These are phyloP conservation scores for Brenthis daphne DNA, from an alignment of 2,888 invertebrate genomes.

Conservation along the genomic window DNA sequence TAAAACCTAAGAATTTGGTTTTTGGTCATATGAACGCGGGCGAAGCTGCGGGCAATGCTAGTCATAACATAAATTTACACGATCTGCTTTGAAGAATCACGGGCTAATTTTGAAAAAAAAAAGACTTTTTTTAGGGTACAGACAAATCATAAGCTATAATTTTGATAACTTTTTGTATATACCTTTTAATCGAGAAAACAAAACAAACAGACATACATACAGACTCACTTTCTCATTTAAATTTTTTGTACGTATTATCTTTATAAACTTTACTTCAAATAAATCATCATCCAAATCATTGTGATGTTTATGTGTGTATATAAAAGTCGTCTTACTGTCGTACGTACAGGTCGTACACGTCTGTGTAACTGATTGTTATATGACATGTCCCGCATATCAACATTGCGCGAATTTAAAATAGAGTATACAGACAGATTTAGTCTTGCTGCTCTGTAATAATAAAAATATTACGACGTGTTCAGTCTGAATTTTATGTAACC, in stretches of 20 bases:
- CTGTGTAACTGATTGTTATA: constrained; percentile 7
- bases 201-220: too few relatives aligned
- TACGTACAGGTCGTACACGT: neutral
- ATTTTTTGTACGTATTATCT: too few relatives aligned
- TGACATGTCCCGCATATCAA: constrained; percentile 16
- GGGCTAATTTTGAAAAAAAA: too few relatives aligned
- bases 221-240: too few relatives aligned
- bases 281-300: neutral
- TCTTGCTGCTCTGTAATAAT: neutral
- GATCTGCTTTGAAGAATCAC: too few relatives aligned
- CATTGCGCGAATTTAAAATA: constrained; percentile 24
- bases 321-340: neutral
- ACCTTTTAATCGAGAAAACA: too few relatives aligned
- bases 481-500: constrained; percentile 4
- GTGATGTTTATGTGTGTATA: neutral
- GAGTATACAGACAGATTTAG: constrained; percentile 13
- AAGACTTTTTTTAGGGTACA: too few relatives aligned
- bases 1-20: too few relatives aligned
- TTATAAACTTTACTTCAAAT: too few relatives aligned
- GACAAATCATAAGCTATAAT: neutral
- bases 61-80: too few relatives aligned
- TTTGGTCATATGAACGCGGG: too few relatives aligned
- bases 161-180: neutral
- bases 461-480: constrained; percentile 14
- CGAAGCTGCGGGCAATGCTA: too few relatives aligned